These are phyloP conservation scores for Neolamprologus caudopunctatus DNA, from an alignment of 2,113 vertebrate species.

Conservation along the genomic window DNA sequence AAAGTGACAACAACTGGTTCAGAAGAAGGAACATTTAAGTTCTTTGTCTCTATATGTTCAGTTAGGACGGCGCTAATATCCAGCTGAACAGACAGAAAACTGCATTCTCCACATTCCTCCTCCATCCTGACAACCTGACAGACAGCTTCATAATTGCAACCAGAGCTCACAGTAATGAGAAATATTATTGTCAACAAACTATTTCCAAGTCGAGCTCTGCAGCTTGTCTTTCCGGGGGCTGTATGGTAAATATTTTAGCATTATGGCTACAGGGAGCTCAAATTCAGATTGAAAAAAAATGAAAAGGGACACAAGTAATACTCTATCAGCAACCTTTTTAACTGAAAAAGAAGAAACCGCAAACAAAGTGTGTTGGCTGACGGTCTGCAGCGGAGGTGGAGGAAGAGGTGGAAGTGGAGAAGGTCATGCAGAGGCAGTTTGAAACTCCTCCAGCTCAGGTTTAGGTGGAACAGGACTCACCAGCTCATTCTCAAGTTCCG, in stretches of 20 bases:
- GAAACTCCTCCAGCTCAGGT: not conserved
- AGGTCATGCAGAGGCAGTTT: not conserved
- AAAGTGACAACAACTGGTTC: not conserved
- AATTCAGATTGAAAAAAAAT: accelerated
- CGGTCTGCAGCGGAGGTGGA: not conserved
- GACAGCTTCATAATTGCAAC: slow-evolving; percentile 17
- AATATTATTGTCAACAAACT: not conserved
- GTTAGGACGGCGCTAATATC: not conserved
- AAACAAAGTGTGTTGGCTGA: not conserved
- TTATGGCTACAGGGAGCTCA: not conserved
- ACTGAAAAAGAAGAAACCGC: not conserved
- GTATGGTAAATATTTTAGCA: not conserved
- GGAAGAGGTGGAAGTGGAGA: not conserved
- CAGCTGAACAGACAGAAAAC: not conserved
- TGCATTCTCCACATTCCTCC: slow-evolving; percentile 30
- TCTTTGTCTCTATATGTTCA: slow-evolving; percentile 6
- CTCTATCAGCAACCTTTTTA: not conserved
- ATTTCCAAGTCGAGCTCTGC: not conserved
- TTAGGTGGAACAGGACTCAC: not conserved
- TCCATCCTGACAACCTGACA: slow-evolving; percentile 2
- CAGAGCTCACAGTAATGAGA: not conserved
- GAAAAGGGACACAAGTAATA: not conserved
- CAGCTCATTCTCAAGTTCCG: not conserved
- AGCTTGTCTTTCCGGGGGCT: not conserved
- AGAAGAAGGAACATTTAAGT: not conserved